phyloP scores from a whole-genome alignment of 2,113 vertebrate genomes.

The Clarias gariepinus region DNA sequence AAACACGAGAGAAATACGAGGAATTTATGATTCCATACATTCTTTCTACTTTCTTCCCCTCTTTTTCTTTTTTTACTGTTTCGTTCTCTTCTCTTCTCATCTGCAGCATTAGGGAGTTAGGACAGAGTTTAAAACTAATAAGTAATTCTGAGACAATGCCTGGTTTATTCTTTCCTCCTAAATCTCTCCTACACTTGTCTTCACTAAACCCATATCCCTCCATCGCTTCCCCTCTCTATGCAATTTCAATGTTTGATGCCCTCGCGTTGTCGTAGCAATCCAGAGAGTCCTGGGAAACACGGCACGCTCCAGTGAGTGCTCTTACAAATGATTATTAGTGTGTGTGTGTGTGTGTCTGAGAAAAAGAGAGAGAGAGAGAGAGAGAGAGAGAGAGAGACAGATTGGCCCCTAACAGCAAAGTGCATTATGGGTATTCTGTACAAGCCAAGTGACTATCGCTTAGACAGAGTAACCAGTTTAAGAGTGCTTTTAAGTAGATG shows the following conservation, averaged over 20 bases:
- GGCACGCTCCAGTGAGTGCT: slow-evolving; percentile 44
- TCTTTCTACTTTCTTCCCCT: not conserved
- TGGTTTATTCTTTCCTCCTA: slow-evolving; percentile 16
- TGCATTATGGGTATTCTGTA: not conserved
- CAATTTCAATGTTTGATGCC: slow-evolving; percentile 35
- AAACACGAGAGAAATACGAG: slow-evolving; percentile 22
- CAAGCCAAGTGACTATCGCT: not conserved
- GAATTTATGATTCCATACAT: not conserved
- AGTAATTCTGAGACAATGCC: slow-evolving; percentile 9
- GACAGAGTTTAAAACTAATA: not conserved
- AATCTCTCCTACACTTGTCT: slow-evolving; percentile 20
- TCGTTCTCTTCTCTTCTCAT: not conserved
- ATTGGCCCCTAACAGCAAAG: not conserved
- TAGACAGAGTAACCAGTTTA: not conserved
- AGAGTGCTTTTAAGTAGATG: not conserved
- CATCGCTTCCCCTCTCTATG: slow-evolving; percentile 25
- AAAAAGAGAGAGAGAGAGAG: not conserved
- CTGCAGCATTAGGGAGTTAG: not conserved
- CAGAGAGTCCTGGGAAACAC: slow-evolving; percentile 42
- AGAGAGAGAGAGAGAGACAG: not conserved
- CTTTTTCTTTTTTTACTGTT: not conserved
- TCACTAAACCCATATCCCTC: slow-evolving; percentile 21
- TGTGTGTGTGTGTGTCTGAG: slow-evolving; percentile 27
- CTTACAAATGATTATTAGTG: slow-evolving; percentile 38
- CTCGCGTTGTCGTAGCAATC: slow-evolving; percentile 52